Conservation (phyloP, 2,888 invertebrate species). For the Margaritifera margaritifera region DNA sequence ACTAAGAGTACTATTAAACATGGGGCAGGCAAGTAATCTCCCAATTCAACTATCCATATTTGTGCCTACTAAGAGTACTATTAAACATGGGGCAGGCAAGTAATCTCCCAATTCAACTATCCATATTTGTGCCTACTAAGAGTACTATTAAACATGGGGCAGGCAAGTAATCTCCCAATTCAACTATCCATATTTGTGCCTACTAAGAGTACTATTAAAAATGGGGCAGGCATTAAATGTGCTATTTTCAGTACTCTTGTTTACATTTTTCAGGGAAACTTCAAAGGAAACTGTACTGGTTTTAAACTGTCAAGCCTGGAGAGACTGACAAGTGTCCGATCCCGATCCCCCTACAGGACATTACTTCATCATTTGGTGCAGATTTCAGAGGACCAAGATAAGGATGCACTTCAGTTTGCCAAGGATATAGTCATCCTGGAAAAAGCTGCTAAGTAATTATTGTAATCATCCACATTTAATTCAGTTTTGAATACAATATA, state of each 20-base stretch:
- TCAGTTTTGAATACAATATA: too few species aligned
- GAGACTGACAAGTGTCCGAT: slow-evolving; percentile 72
- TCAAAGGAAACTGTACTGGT: slow-evolving; percentile 74
- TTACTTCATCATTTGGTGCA: slow-evolving; percentile 72
- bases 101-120: too few species aligned
- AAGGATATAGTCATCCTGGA: slow-evolving; percentile 87
- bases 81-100: too few species aligned
- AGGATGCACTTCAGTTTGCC: slow-evolving; percentile 85
- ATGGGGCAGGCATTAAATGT: not conserved
- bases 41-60: not conserved
- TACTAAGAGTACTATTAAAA: too few species aligned
- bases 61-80: too few species aligned
- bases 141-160: too few species aligned
- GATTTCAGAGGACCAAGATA: slow-evolving; percentile 83
- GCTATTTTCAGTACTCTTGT: not conserved
- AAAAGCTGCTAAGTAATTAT: slow-evolving; percentile 77
- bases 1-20: too few species aligned
- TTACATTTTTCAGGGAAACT: slow-evolving; percentile 69
- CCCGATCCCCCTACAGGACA: slow-evolving; percentile 72
- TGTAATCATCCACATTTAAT: not conserved
- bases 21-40: not conserved
- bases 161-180: not conserved
- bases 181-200: not conserved
- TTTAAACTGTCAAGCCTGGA: slow-evolving; percentile 72
- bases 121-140: too few species aligned